Evolutionary conservation across 2,797 vertebrate genomes (phyloP), one percentile per base, ranked within the genome.

Genomic region (Discoglossus pictus): DNA sequence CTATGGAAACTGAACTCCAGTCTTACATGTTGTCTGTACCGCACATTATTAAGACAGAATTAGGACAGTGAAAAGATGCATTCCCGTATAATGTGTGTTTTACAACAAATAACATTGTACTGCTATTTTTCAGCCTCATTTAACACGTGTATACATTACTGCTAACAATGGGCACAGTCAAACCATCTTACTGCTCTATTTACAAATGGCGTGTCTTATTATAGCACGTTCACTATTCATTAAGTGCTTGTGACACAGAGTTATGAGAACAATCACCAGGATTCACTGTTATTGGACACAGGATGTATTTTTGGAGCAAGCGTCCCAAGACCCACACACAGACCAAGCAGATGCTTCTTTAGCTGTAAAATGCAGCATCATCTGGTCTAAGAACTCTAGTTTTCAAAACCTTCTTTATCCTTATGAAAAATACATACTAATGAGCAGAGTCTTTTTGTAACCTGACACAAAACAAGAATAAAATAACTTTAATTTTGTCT

Each of bases 1-100:
- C 68, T 58, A 70, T 70, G 68, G 68, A 63, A 70, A 70, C 68
- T 39, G n/a, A 58, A 51, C 23, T 58, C 17, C 43, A 58, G 60
- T 42, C 51, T 70, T 58, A 70, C 60, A 70, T 63, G 60, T 70
- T 58, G 68, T 64, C 60, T 63, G 56, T 23, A 17, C 56, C 20
- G 42, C 17, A 68, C 47, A 61, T 68, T 58, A 70, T 56, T 63
- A 40, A 51, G 60, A 62, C 68, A 70, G 68, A 70, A 63, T 17
- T 63, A 60, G 68, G 68, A 24, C 68, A 58, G 35, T 13, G 68
- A 13, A 62, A 17, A 43, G 34, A 39, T 25, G 34, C 35, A 46
- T 36, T 50, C 38, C 39, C 24, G 31, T 70, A 50, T 70, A 62
- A 34, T 40, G 6, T 36, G 15, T 56, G 11, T 56, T 56, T 40